phyloP scores from a whole-genome alignment of 2,888 invertebrate genomes.

The Schrankia costaestrigalis region DNA sequence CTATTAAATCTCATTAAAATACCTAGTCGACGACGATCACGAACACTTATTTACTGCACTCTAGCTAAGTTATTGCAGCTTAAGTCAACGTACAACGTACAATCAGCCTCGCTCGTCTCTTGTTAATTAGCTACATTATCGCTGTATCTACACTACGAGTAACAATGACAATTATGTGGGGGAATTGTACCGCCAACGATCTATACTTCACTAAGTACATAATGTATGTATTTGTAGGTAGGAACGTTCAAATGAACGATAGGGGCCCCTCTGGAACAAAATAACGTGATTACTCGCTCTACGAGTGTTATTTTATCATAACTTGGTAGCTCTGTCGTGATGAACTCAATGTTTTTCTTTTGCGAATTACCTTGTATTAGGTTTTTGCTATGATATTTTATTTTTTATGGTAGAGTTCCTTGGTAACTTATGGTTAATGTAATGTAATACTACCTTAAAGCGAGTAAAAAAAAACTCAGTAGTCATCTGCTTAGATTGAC shows the following conservation, averaged over 20 bases:
- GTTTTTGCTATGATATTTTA: too few species aligned
- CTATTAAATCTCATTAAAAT: slow-evolving; percentile 74
- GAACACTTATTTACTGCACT: slow-evolving; percentile 64
- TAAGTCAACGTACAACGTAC: slow-evolving; percentile 54
- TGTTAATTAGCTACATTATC: slow-evolving; percentile 69
- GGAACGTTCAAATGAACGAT: slow-evolving; percentile 10
- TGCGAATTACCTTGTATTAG: too few species aligned
- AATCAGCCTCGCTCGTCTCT: slow-evolving; percentile 58
- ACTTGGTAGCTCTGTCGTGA: too few species aligned
- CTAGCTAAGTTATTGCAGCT: slow-evolving; percentile 56
- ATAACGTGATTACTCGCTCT: too few species aligned
- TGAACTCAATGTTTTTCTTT: too few species aligned
- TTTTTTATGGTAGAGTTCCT: too few species aligned
- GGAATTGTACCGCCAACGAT: slow-evolving; percentile 29
- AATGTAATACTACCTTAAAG: too few species aligned
- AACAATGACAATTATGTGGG: slow-evolving; percentile 39
- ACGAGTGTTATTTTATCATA: too few species aligned
- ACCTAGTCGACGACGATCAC: slow-evolving; percentile 62
- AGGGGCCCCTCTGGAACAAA: too few species aligned
- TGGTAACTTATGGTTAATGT: too few species aligned
- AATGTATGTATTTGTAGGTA: slow-evolving; percentile 3
- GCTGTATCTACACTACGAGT: slow-evolving; percentile 49
- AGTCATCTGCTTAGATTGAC: too few species aligned
- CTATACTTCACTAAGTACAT: slow-evolving; percentile 15
- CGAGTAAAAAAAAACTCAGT: too few species aligned